phyloP scores from a whole-genome alignment of 2,113 vertebrate genomes.

The Cryptotis parvus region DNA sequence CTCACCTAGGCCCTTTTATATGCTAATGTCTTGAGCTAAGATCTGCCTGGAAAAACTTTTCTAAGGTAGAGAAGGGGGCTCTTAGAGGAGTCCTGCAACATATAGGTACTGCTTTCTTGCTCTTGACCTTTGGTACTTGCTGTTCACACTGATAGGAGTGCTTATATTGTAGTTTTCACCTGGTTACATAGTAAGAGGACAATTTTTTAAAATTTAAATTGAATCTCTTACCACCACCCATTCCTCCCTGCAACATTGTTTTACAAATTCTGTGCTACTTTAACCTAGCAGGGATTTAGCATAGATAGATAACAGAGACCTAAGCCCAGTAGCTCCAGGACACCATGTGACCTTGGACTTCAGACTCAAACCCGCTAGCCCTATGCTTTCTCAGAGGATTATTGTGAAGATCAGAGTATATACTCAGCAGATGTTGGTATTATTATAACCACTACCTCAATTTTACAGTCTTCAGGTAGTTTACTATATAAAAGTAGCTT shows the following conservation, averaged over 20 bases:
- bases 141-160: not conserved
- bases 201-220: not conserved
- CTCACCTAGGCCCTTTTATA: no score
- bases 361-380: not conserved
- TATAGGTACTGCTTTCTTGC: not conserved
- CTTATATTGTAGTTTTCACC: not conserved
- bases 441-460: not conserved
- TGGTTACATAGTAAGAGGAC: not conserved
- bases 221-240: not conserved
- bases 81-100: no score
- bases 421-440: conserved; percentile 41
- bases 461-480: not conserved
- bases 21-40: no score
- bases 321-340: not conserved
- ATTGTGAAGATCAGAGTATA: not conserved
- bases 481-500: not conserved
- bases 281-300: not conserved
- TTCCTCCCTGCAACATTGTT: not conserved
- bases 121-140: not conserved
- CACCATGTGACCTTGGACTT: not conserved
- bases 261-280: conserved; percentile 18
- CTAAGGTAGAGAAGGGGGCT: no score
- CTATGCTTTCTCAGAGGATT: not conserved
- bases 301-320: no score
- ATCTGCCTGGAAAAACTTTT: no score